These are phyloP conservation scores for Microtus pennsylvanicus DNA, from an alignment of 2,113 vertebrate genomes.

Conservation along the genomic window DNA sequence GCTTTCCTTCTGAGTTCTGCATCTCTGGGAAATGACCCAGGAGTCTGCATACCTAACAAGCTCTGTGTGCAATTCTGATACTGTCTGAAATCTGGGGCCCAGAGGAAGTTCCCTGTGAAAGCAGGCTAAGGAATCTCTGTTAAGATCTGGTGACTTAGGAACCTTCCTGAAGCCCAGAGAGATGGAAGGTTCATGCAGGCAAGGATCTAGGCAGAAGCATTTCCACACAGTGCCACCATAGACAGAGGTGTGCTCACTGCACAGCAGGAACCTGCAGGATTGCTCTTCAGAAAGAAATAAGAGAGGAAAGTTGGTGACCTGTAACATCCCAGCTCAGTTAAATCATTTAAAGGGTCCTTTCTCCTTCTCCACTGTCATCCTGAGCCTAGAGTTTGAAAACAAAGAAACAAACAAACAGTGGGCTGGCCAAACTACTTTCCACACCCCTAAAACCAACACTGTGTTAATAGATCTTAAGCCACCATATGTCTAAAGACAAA, in stretches of 20 bases:
- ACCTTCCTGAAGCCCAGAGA: not conserved
- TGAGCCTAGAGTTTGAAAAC: not conserved
- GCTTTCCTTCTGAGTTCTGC: fast-evolving
- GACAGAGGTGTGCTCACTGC: too few species aligned
- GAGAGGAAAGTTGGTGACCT: fast-evolving
- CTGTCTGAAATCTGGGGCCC: not conserved
- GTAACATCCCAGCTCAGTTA: not conserved
- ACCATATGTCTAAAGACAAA: not conserved
- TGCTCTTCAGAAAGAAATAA: not conserved
- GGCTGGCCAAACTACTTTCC: not conserved
- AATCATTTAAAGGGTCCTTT: not conserved
- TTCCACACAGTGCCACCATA: not conserved
- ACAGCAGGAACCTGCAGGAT: fast-evolving
- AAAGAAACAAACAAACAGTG: not conserved
- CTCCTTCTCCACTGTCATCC: not conserved
- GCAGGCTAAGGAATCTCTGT: not conserved
- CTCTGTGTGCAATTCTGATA: not conserved
- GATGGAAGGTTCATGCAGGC: not conserved
- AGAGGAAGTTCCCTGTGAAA: not conserved
- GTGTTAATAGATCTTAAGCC: not conserved
- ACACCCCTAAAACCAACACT: not conserved
- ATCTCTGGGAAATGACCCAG: not conserved
- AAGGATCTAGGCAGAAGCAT: not conserved
- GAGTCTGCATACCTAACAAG: not conserved
- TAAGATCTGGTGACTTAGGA: not conserved